Evolutionary conservation across 1,140 invertebrate genomes (phyloP), one percentile per base, ranked within the genome.

Genomic region (Eriosoma lanigerum): DNA sequence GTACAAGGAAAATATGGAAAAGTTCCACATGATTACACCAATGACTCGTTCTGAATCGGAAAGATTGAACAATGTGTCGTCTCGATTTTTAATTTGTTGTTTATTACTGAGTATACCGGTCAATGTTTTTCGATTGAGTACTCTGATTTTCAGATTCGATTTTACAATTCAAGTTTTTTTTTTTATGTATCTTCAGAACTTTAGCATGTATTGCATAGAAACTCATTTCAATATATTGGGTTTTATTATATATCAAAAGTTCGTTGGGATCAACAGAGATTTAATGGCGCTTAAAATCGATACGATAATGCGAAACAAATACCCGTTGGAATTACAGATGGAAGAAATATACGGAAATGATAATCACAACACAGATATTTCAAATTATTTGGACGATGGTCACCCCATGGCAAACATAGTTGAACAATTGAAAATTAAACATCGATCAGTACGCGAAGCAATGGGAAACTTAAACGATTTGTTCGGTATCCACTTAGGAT

Each of bases 161-260:
- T 68, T 46, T 17, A 48, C 44, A 9, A 15, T 44, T 13, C 4
- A 44, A 0, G 2, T 24, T 9, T 75, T 58, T 5, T 0, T 21
- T 1, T 58, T 4, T 6, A 38, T 75, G 52, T 75, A 75, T 8
- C 1, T 58, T 15, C 72, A 75, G 29, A 75, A 75, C 72, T 29
- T 75, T 0, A 75, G 50, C 1, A 75, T 75, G 54, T 75, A 54
- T 19, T 58, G 9, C 2, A 13, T 54, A 3, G 72, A 75, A 44
- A 58, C 52, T 6, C 50, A 75, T 44, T 75, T 75, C n/a, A 24
- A n/a, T 29, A 1, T 38, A 3, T 38, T 58, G 19, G 58, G 72
- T 58, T 75, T 15, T 5, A 26, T 32, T 0, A 32, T 75, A 3
- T 38, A 75, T 9, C 52, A 58, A 44, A 54, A 75, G 6, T 75